Conservation (phyloP, 2,797 vertebrate genomes). For the Onychomys arenicola region DNA sequence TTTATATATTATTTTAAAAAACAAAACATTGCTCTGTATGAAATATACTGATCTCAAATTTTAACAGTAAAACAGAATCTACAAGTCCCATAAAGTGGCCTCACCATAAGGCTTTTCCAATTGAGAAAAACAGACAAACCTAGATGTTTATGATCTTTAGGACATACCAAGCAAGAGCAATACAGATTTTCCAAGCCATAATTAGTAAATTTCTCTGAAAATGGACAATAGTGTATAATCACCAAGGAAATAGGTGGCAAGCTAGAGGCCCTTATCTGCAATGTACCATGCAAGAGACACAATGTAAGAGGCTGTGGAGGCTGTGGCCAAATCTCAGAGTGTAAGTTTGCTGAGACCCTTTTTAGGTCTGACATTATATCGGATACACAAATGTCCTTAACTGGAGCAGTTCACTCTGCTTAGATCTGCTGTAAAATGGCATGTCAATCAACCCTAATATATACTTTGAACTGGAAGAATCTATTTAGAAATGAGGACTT, state of each 20-base stretch:
- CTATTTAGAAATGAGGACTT: conserved; percentile 55
- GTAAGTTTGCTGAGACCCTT: conserved; percentile 10
- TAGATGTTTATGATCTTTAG: not conserved
- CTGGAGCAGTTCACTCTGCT: conserved; percentile 45
- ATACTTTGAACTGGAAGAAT: conserved; percentile 44
- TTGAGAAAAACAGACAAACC: conserved; percentile 43
- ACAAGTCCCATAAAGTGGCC: not conserved
- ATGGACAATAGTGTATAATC: not conserved
- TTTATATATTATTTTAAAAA: conserved; percentile 76
- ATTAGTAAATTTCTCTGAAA: conserved; percentile 70
- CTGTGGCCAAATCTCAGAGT: not conserved
- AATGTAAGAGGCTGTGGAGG: not conserved
- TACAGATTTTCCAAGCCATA: not conserved
- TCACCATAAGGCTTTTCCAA: not conserved
- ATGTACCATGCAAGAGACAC: conserved; percentile 42
- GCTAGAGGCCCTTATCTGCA: not conserved
- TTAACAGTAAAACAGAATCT: conserved; percentile 54
- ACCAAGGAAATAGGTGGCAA: not conserved
- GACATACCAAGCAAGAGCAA: conserved; percentile 20
- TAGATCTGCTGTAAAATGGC: conserved; percentile 62
- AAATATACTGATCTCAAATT: conserved; percentile 63
- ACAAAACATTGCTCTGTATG: conserved; percentile 80
- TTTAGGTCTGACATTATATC: conserved; percentile 17
- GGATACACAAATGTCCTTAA: not conserved
- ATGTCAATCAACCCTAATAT: not conserved